Conservation (phyloP, 2,113 vertebrate species). For the Hystrix cristata region DNA sequence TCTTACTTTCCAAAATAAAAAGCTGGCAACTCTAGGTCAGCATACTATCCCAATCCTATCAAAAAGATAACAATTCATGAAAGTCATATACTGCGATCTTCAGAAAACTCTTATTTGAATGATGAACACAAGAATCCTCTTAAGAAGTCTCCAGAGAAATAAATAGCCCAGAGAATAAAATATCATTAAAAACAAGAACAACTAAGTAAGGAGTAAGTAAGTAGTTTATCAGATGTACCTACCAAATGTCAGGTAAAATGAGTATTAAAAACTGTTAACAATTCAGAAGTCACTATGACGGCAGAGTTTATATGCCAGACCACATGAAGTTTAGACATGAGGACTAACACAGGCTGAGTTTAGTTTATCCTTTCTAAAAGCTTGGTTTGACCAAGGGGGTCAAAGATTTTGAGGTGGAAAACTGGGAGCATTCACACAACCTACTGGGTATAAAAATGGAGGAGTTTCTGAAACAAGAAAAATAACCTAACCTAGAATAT, state of each 20-base stretch:
- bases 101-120: no score
- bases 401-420: neutral
- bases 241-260: no score
- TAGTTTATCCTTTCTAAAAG: neutral
- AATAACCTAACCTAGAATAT: neutral
- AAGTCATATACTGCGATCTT: no score
- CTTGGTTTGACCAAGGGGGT: neutral
- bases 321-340: neutral
- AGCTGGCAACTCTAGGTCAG: neutral
- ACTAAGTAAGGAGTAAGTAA: no score
- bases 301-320: neutral
- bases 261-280: neutral
- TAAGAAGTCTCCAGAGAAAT: no score
- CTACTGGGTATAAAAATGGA: neutral
- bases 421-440: conserved; percentile 4
- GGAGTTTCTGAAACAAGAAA: neutral
- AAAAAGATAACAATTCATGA: no score
- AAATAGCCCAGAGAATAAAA: no score
- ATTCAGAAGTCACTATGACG: neutral
- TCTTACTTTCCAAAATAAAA: conserved; percentile 45
- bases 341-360: neutral
- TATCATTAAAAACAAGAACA: no score
- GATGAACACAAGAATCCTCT: no score
- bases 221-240: no score
- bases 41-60: no score